A percentile compares a stretch with the other conserved stretches of the same genome.
Evolutionary conservation across 2,888 invertebrate genomes (phyloP).

Genomic region (Myopa tessellatipennis): DNA sequence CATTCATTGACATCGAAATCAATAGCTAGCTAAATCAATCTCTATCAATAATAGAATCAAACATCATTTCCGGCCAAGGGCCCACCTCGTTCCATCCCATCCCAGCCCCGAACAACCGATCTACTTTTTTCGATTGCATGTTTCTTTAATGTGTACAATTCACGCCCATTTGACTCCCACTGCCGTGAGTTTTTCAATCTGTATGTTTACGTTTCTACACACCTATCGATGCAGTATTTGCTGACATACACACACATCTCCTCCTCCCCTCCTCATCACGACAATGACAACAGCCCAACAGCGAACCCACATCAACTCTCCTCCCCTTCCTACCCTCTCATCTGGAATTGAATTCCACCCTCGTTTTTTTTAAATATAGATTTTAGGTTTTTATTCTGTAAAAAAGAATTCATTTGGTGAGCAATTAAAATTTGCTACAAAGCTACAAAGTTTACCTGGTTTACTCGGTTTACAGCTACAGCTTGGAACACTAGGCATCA

Average conservation of each 20-base stretch:
- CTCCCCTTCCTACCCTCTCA: too few species aligned
- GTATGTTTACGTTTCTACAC: neutral
- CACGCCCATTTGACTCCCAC: constrained; percentile 22
- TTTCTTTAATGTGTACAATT: constrained; percentile 8
- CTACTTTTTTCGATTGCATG: constrained; percentile 9
- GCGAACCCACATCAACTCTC: neutral
- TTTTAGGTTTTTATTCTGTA: constrained; percentile 3
- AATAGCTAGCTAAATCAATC: neutral
- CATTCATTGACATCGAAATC: neutral
- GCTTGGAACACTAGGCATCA: too few species aligned
- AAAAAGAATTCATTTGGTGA: constrained; percentile 34
- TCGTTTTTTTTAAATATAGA: constrained; percentile 8
- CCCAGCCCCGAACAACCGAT: too few species aligned
- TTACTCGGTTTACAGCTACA: too few species aligned
- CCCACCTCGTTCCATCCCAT: neutral
- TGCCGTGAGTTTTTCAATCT: neutral
- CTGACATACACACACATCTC: constrained; percentile 1
- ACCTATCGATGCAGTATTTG: neutral
- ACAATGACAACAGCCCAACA: neutral
- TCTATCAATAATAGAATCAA: neutral
- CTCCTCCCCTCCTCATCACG: neutral
- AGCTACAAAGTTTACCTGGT: neutral
- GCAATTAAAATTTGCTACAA: constrained; percentile 36
- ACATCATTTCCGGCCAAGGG: neutral
- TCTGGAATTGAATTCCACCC: neutral